Evolutionary conservation across 2,113 vertebrate genomes (phyloP).

Genomic region (Muntiacus muntjak): DNA sequence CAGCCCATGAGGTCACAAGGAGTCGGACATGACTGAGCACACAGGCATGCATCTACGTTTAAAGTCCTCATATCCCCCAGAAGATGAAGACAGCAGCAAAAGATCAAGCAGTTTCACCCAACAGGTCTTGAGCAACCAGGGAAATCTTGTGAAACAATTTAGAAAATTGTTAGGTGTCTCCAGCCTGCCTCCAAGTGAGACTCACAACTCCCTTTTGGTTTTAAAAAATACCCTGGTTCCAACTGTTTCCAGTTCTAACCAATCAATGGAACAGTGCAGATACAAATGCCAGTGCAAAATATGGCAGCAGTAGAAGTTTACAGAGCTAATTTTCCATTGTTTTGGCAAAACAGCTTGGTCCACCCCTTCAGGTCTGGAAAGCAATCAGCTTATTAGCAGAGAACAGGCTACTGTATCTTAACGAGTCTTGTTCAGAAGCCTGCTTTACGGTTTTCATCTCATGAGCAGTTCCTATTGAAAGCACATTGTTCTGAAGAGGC

Average conservation of each 20-base stretch:
- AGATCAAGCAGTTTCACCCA: not conserved
- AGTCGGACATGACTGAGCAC: not conserved
- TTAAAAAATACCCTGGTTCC: constrained; percentile 44
- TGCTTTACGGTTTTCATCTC: constrained; percentile 40
- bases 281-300: constrained; percentile 70
- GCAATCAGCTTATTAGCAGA: constrained; percentile 70
- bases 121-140: accelerated
- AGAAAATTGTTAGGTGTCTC: not conserved
- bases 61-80: not conserved
- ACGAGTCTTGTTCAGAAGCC: constrained; percentile 15
- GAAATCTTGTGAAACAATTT: not conserved
- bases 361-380: constrained; percentile 80
- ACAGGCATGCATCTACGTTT: not conserved
- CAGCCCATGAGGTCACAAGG: not conserved
- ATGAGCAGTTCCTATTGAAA: constrained; percentile 23
- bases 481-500: constrained; percentile 47
- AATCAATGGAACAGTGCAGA: constrained; percentile 60
- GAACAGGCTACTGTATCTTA: constrained; percentile 71
- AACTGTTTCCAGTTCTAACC: constrained; percentile 66
- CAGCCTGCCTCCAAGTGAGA: not conserved
- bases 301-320: constrained; percentile 78
- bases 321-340: constrained; percentile 79
- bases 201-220: not conserved
- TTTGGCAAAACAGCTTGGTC: constrained; percentile 81
- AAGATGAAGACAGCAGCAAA: accelerated